Evolutionary conservation across 2,888 invertebrate species (phyloP).

Genomic region (Aricia artaxerxes): DNA sequence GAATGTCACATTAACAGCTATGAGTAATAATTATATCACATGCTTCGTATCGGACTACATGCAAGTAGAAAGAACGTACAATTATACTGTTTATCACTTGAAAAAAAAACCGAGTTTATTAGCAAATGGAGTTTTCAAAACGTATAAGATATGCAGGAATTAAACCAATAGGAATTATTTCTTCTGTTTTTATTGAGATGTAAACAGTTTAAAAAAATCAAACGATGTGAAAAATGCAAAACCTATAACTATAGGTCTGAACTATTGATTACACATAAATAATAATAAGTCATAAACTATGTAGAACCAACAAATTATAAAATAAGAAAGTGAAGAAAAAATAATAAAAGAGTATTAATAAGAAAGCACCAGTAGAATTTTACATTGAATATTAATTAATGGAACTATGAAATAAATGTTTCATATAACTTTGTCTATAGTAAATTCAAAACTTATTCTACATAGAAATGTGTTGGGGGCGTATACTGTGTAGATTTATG

Average conservation of each 20-base stretch:
- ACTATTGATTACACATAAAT: background rate
- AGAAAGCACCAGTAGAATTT: background rate
- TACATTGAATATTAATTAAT: background rate
- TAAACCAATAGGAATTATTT: background rate
- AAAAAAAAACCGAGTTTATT: too few relatives aligned
- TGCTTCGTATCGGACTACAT: background rate
- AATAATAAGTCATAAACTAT: conserved; percentile 3
- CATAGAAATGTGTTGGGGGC: background rate
- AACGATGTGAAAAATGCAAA: too few relatives aligned
- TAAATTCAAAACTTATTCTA: background rate
- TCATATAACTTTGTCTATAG: background rate
- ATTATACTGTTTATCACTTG: background rate
- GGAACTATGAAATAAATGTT: background rate
- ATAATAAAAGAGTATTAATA: background rate
- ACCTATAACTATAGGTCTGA: too few relatives aligned
- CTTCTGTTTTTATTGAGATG: too few relatives aligned
- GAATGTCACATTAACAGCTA: background rate
- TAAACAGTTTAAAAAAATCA: too few relatives aligned
- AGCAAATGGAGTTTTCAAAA: background rate
- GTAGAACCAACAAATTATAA: background rate
- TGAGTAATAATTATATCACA: background rate
- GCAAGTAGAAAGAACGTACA: background rate
- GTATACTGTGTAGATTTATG: background rate
- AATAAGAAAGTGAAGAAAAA: background rate
- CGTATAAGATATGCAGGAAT: background rate